Base-by-base conservation (phyloP, 1,140 invertebrate genomes). In the Scaptomyza pallida region DNA sequence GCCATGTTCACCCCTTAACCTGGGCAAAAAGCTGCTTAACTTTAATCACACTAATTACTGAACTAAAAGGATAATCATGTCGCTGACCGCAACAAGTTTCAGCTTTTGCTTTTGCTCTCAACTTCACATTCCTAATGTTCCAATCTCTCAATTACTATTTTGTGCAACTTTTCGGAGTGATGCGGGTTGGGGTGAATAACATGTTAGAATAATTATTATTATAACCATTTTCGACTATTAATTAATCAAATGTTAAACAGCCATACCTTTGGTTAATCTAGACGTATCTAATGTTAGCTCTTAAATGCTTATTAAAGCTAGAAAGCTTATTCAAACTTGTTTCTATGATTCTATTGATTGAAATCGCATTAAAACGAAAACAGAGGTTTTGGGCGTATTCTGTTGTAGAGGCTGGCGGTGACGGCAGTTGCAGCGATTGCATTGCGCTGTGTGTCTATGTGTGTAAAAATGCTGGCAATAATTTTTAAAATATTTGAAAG, bases 51-150 rank as follows among this genome's bases (percentile, higher is more conserved):
- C 86, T 89, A 89, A 89, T 89, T 89, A 88, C 82, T 56, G 61
- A 79, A 86, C 81, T 89, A 89, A 89, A 89, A 89, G 86, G 86
- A 90, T 90, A 88, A 83, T 89, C 86, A 62, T 89, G 86, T 89
- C 75, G 68, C 75, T 77, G 82, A 80, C 81, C 79, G 75, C 78
- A 72, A 56, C 51, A 55, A 56, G 12, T 70, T 56, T 35, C 51
- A 56, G 35, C 35, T 56, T 37, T 37, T 37, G 35, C 44, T 56
- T 9, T 30, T 9, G 26, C 26, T 9, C 26, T 30, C 26, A 30
- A 30, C 26, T 30, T 69, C 13, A 47, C 26, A 44, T 70, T 81
- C 71, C 62, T 73, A 73, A 50, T 75, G 86, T 13, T 8, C 78
- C 72, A 5, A 37, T 12, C 33, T 37, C 33, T 37, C 33, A 37